phyloP scores from a whole-genome alignment of 2,888 invertebrate species.

The Phytoseiulus persimilis region DNA sequence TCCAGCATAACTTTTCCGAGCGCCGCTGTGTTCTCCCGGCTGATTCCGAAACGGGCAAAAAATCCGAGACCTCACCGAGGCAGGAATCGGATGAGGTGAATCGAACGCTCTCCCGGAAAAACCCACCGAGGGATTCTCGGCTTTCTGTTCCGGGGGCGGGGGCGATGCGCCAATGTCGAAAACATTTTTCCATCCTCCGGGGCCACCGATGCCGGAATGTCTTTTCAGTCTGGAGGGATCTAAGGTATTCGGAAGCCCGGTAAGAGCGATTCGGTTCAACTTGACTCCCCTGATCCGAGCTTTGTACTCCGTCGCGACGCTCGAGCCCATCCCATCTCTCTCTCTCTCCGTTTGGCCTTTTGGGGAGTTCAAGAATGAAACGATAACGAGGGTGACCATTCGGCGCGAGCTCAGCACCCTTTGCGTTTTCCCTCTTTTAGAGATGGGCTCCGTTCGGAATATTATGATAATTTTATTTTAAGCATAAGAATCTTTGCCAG shows the following conservation, averaged over 20 bases:
- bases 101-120: neutral
- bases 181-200: neutral
- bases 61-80: neutral
- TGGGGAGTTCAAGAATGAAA: neutral
- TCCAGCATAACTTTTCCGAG: neutral
- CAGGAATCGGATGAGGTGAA: neutral
- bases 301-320: neutral
- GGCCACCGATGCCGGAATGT: no score
- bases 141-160: no score
- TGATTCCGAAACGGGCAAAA: neutral
- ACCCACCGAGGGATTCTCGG: neutral
- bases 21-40: neutral
- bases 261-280: no score
- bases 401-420: neutral
- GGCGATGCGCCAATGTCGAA: no score
- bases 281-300: no score
- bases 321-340: neutral
- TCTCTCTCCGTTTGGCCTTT: neutral
- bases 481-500: neutral
- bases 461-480: constrained; percentile 39
- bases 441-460: constrained; percentile 19
- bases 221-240: no score
- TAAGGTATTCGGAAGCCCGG: no score
- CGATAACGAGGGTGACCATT: constrained; percentile 22
- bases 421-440: neutral